Evolutionary conservation across 2,113 vertebrate species (phyloP), one percentile per base, ranked within the genome.

Genomic region (Protobothrops mucrosquamatus): DNA sequence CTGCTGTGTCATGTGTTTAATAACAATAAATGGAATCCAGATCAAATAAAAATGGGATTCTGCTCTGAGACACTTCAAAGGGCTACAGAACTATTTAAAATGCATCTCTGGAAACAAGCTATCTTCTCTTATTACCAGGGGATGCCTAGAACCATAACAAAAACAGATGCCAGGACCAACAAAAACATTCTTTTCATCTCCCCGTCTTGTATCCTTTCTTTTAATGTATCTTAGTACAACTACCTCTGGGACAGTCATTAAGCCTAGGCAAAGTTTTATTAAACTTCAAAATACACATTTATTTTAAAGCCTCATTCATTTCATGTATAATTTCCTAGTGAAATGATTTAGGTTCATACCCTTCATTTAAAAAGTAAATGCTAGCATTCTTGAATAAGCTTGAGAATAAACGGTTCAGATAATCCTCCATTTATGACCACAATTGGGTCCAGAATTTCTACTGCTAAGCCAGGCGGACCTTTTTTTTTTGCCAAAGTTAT

Each of bases 41-140:
- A 24, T 91, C 88, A 96, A 22, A 55, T 90, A 94, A 85, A 93
- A 90, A 29, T 88, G 24, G 92, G 52, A 23, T 88, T 89, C 88
- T 0, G 0, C 81, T 85, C 55, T 90, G 81, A 89, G 1, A 20
- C 92, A 51, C 92, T 88, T 64, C 52, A 93, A 86, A 87, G 89
- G 56, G 87, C 1, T 9, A 18, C 0, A 0, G 93, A 4, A 10
- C 69, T 94, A 90, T 14, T 91, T 94, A 92, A 92, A 92, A 86
- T 64, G 56, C 74, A 55, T 74, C 48, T 92, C 2, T 85, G 5
- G 46, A 88, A 96, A 92, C 91, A 46, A 7, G 23, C 54, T 59
- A 34, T n/a, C 89, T 91, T 89, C 15, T 93, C 93, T 52, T 88
- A 34, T 88, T 89, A 89, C 87, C 88, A 87, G 39, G 85, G 56